A percentile compares a stretch with the other conserved stretches of the same genome.
phyloP scores from a whole-genome alignment of 2,888 invertebrate species.

The Stomorhina lunata region DNA sequence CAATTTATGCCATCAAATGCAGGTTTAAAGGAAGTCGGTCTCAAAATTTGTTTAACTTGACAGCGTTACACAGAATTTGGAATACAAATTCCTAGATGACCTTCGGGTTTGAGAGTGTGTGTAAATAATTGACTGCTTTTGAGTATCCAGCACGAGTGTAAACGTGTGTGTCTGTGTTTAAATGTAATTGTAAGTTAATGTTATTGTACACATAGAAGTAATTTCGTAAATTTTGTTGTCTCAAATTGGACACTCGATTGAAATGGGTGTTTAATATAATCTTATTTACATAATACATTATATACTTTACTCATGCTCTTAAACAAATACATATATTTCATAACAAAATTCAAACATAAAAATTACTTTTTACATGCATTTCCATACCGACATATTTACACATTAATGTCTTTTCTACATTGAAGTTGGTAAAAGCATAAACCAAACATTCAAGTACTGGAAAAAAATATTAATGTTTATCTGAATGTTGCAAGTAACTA shows the following conservation, averaged over 20 bases:
- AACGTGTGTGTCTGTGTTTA: background rate
- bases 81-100: background rate
- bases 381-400: background rate
- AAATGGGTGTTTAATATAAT: conserved; percentile 63
- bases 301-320: background rate
- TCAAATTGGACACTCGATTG: conserved; percentile 61
- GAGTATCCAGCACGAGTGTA: background rate
- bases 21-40: background rate
- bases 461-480: background rate
- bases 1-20: conserved; percentile 19
- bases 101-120: background rate
- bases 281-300: conserved; percentile 63
- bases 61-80: background rate
- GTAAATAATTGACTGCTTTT: conserved; percentile 12
- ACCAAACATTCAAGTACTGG: background rate
- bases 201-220: conserved; percentile 49
- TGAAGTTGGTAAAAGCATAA: conserved; percentile 16
- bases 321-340: background rate
- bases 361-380: conserved; percentile 14
- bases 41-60: background rate
- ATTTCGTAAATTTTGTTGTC: conserved; percentile 63
- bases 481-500: conserved; percentile 55
- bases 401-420: conserved; percentile 7
- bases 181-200: conserved; percentile 48
- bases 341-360: background rate